Evolutionary conservation across 1,140 invertebrate genomes (phyloP).

Genomic region (Lasaia peninsularis): DNA sequence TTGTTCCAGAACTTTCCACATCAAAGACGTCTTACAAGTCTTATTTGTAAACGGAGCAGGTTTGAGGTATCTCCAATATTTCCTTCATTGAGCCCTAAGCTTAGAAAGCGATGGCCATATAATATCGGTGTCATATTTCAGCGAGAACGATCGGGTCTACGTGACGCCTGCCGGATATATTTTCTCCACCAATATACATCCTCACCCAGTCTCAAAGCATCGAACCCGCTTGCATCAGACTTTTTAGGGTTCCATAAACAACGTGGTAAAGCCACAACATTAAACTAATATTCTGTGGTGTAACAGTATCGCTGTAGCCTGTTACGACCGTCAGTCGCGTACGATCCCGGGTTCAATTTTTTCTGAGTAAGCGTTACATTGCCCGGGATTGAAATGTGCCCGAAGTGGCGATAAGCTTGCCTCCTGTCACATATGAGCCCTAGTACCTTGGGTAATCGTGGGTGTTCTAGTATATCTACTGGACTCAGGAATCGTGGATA

Average conservation of each 20-base stretch:
- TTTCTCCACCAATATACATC: slow-evolving; percentile 15
- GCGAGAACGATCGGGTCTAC: slow-evolving; percentile 52
- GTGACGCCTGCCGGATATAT: slow-evolving; percentile 42
- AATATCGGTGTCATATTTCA: slow-evolving; percentile 66
- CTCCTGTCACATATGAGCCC: too few relatives aligned
- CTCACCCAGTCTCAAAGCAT: slow-evolving; percentile 22
- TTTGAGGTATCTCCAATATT: slow-evolving; percentile 47
- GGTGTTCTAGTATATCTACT: too few relatives aligned
- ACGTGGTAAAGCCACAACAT: too few relatives aligned
- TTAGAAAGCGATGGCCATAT: slow-evolving; percentile 56
- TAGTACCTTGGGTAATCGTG: too few relatives aligned
- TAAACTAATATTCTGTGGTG: too few relatives aligned
- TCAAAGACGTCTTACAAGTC: neutral
- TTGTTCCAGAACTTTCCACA: neutral
- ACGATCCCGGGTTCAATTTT: too few relatives aligned
- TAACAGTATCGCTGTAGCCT: too few relatives aligned
- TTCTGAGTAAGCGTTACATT: too few relatives aligned
- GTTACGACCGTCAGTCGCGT: too few relatives aligned
- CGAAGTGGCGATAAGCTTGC: too few relatives aligned
- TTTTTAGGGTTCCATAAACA: slow-evolving; percentile 18
- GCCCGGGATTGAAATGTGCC: too few relatives aligned
- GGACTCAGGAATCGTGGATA: too few relatives aligned
- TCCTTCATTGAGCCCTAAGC: slow-evolving; percentile 55
- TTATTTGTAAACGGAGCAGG: slow-evolving; percentile 24
- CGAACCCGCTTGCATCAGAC: slow-evolving; percentile 39